These are phyloP conservation scores for Amblyopsis rosae DNA, from an alignment of 2,113 vertebrate genomes.

Conservation along the genomic window DNA sequence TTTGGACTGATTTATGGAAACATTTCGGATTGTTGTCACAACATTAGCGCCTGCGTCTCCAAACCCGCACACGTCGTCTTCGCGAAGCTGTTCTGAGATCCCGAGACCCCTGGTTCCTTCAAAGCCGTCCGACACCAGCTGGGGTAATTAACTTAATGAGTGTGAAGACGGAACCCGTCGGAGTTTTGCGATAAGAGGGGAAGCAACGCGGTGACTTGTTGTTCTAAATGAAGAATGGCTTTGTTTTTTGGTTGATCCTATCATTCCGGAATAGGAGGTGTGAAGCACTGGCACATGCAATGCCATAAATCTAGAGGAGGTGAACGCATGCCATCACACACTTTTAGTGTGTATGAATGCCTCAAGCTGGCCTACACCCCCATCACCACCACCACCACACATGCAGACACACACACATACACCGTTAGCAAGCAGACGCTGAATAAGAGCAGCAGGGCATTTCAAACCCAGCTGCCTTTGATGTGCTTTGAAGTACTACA, in stretches of 20 bases:
- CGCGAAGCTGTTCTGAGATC: not conserved
- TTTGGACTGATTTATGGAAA: not conserved
- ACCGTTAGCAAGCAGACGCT: conserved; percentile 59
- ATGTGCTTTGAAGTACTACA: conserved; percentile 63
- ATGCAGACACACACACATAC: conserved; percentile 2
- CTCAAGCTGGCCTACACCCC: conserved; percentile 20
- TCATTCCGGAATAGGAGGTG: conserved; percentile 45
- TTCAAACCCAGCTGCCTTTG: conserved; percentile 46
- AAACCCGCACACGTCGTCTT: not conserved
- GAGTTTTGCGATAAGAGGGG: not conserved
- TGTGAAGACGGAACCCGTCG: not conserved
- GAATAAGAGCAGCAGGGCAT: conserved; percentile 53
- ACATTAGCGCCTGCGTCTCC: not conserved
- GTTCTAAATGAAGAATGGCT: conserved; percentile 26
- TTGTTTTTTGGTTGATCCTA: conserved; percentile 42
- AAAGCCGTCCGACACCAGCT: not conserved
- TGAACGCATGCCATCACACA: conserved; percentile 50
- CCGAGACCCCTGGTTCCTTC: not conserved
- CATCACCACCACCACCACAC: not conserved
- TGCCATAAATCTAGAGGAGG: conserved; percentile 40
- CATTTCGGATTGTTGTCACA: not conserved
- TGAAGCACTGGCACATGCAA: conserved; percentile 45
- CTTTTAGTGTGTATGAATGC: not conserved
- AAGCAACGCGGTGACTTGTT: not conserved
- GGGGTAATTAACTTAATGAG: conserved; percentile 2